Conservation (phyloP, 2,888 invertebrate genomes). For the Synergus gifuensis region DNA sequence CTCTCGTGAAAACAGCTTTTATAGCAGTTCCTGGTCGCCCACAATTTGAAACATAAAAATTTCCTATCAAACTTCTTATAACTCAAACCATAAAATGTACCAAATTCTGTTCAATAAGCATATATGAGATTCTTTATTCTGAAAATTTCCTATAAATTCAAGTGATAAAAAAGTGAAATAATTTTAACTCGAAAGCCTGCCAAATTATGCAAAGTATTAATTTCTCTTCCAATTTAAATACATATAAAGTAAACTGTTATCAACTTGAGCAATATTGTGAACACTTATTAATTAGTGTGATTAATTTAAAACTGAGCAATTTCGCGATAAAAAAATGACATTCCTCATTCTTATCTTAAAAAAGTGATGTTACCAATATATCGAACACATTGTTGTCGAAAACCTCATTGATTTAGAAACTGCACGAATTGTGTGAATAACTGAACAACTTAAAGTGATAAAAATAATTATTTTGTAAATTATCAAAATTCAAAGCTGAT, state of each 20-base stretch:
- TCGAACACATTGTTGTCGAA: too few relatives aligned
- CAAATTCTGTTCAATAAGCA: not conserved
- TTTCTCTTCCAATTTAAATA: too few relatives aligned
- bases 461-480: too few relatives aligned
- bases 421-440: too few relatives aligned
- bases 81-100: not conserved
- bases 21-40: not conserved
- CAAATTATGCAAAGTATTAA: too few relatives aligned
- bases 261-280: not conserved
- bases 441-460: too few relatives aligned
- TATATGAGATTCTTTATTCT: not conserved
- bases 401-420: too few relatives aligned
- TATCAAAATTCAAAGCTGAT: too few relatives aligned
- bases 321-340: conserved; percentile 32
- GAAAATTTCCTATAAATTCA: not conserved
- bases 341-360: conserved; percentile 28
- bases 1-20: not conserved
- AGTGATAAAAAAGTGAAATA: too few relatives aligned
- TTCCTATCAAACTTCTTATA: not conserved
- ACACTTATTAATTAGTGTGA: not conserved
- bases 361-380: too few relatives aligned
- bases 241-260: not conserved
- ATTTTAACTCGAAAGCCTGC: too few relatives aligned
- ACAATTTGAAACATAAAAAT: not conserved
- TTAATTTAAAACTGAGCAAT: not conserved